Conservation (phyloP, 2,888 invertebrate species). For the Epinotia nisella region DNA sequence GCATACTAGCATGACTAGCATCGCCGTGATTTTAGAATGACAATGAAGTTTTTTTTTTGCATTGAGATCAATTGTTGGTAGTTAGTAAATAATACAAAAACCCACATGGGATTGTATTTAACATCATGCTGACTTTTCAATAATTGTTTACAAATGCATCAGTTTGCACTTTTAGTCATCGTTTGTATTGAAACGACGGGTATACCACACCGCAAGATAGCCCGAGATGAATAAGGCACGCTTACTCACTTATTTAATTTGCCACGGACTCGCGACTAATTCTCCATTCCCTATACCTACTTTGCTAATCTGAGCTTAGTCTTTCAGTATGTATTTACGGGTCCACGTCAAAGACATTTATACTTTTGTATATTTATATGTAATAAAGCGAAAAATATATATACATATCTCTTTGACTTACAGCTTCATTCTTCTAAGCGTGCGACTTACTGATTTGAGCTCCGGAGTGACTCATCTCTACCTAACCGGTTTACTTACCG, state of each 20-base stretch:
- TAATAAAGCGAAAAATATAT: too few species aligned
- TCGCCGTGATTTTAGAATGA: not conserved
- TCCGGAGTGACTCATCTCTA: slow-evolving; percentile 42
- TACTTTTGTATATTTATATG: too few species aligned
- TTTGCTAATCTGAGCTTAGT: not conserved
- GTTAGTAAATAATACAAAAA: not conserved
- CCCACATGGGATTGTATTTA: not conserved
- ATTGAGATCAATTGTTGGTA: not conserved
- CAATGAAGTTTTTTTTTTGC: not conserved
- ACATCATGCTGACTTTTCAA: not conserved
- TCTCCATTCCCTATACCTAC: slow-evolving; percentile 58
- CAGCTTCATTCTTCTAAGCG: not conserved
- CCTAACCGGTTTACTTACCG: slow-evolving; percentile 48
- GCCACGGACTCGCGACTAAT: slow-evolving; percentile 59
- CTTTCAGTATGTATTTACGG: not conserved
- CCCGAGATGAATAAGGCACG: slow-evolving; percentile 56
- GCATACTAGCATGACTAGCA: not conserved
- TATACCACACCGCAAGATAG: slow-evolving; percentile 42
- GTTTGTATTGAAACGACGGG: slow-evolving; percentile 15
- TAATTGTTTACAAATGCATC: slow-evolving; percentile 7
- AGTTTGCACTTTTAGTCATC: slow-evolving; percentile 21
- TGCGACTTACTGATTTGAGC: slow-evolving; percentile 54
- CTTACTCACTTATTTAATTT: slow-evolving; percentile 63
- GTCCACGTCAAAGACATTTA: too few species aligned
- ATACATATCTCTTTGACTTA: too few species aligned